A percentile compares a stretch with the other conserved stretches of the same genome.
phyloP scores from a whole-genome alignment of 2,888 invertebrate species.

The Omphaloscelis lunosa region DNA sequence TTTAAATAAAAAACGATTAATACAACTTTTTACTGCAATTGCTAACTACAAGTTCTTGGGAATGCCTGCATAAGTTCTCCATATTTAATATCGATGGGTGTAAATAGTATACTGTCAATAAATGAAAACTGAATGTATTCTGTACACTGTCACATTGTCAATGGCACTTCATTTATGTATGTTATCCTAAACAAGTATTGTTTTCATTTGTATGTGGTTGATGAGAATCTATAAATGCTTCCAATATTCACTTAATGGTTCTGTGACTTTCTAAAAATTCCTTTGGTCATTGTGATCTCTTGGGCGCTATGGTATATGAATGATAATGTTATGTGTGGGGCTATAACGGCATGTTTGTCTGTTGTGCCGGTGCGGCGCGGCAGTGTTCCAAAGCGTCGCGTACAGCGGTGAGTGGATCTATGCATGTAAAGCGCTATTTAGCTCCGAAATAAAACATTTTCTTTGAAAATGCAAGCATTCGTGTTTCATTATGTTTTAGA shows the following conservation, averaged over 20 bases:
- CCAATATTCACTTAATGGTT: conserved; percentile 35
- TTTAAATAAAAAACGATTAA: conserved; percentile 26
- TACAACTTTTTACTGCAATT: conserved; percentile 33
- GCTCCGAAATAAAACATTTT: conserved; percentile 50
- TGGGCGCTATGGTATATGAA: conserved; percentile 66
- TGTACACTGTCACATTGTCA: conserved; percentile 56
- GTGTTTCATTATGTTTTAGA: conserved; percentile 60
- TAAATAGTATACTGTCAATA: conserved; percentile 45
- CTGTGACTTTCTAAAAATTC: conserved; percentile 37
- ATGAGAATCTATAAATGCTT: conserved; percentile 51
- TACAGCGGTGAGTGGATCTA: conserved; percentile 97
- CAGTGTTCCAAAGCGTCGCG: conserved; percentile 99
- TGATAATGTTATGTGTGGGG: conserved; percentile 72
- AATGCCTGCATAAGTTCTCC: conserved; percentile 39
- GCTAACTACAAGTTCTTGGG: conserved; percentile 32
- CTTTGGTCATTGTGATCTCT: conserved; percentile 52
- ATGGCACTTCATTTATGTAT: conserved; percentile 58
- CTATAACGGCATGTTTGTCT: conserved; percentile 90
- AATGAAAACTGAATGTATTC: conserved; percentile 47
- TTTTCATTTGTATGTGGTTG: conserved; percentile 44
- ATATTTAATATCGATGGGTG: conserved; percentile 22
- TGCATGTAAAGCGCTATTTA: conserved; percentile 79
- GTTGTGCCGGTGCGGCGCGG: conserved; percentile 89
- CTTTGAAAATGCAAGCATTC: conserved; percentile 44
- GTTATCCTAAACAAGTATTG: conserved; percentile 43